These are phyloP conservation scores for Amblyornis subalaris DNA, from an alignment of 2,113 vertebrate genomes.

Conservation along the genomic window DNA sequence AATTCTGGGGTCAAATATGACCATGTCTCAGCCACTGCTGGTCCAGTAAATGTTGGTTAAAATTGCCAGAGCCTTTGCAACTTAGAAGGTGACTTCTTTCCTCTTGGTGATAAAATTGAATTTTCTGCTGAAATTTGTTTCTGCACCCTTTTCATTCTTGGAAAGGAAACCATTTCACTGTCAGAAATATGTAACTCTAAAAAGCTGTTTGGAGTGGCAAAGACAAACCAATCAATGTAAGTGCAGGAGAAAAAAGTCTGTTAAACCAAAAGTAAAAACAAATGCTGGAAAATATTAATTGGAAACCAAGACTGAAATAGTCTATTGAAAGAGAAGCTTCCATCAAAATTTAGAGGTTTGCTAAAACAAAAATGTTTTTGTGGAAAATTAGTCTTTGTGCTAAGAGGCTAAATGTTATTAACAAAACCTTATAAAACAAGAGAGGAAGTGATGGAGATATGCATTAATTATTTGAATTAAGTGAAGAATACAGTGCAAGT, in stretches of 20 bases:
- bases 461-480: background rate
- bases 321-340: background rate
- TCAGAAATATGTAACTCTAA: background rate
- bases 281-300: background rate
- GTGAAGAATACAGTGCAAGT: background rate
- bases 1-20: background rate
- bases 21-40: background rate
- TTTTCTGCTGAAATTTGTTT: background rate
- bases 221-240: background rate
- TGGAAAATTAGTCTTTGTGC: background rate
- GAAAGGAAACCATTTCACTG: background rate
- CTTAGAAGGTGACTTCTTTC: background rate
- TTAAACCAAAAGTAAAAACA: background rate
- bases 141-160: background rate
- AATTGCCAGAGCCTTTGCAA: background rate
- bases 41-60: background rate
- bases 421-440: background rate
- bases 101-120: background rate
- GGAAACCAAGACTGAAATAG: background rate
- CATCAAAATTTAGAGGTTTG: background rate
- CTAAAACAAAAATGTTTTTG: background rate
- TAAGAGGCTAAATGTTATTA: background rate
- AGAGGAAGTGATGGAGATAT: background rate
- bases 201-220: background rate
- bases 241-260: background rate